Evolutionary conservation across 1,140 invertebrate genomes (phyloP).

Genomic region (Polyergus mexicanus): DNA sequence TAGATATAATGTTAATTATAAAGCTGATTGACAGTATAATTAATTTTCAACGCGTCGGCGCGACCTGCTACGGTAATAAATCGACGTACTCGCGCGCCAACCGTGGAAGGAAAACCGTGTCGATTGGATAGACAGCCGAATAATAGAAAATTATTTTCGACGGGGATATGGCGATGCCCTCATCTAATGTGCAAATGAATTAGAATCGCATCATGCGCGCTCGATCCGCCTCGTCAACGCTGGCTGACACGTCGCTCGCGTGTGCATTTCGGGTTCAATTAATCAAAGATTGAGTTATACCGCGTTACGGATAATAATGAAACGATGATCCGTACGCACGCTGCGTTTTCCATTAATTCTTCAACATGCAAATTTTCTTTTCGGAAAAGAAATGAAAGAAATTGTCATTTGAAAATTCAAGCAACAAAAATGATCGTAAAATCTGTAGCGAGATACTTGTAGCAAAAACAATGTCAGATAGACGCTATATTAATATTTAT

Average conservation of each 20-base stretch:
- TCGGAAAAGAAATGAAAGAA: not conserved
- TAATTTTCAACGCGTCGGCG: conserved; percentile 39
- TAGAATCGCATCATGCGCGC: conserved; percentile 54
- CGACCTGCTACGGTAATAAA: conserved; percentile 29
- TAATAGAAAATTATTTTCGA: conserved; percentile 62
- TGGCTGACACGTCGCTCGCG: conserved; percentile 31
- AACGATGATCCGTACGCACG: conserved; percentile 36
- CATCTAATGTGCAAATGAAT: conserved; percentile 59
- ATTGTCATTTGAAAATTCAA: not conserved
- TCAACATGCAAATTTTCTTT: conserved; percentile 8
- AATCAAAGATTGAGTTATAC: conserved; percentile 52
- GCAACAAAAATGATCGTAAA: not conserved
- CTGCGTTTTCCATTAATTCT: conserved; percentile 12
- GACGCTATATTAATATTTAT: conserved; percentile 33
- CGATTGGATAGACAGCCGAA: conserved; percentile 45
- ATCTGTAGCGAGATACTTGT: conserved; percentile 11
- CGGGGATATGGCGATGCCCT: conserved; percentile 30
- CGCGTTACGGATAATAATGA: conserved; percentile 44
- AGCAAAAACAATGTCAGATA: not conserved
- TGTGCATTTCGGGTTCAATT: conserved; percentile 47
- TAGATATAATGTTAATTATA: conserved; percentile 31
- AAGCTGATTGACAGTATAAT: conserved; percentile 47
- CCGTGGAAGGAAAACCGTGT: conserved; percentile 41
- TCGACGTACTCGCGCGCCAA: conserved; percentile 26
- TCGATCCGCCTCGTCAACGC: conserved; percentile 23